Conservation (phyloP, 2,888 invertebrate genomes). For the Clostera curtula region DNA sequence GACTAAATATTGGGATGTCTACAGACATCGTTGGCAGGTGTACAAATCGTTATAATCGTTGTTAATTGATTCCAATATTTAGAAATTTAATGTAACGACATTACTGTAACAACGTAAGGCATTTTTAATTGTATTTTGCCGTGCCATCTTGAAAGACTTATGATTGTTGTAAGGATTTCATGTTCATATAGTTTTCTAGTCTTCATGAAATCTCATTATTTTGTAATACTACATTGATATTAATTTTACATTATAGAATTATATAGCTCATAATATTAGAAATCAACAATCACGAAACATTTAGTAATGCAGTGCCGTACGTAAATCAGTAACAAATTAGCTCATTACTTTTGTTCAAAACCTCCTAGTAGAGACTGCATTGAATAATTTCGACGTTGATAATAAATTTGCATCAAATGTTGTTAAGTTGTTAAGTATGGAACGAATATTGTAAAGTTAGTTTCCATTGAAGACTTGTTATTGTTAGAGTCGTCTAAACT, state of each 20-base stretch:
- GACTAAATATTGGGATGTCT: slow-evolving; percentile 66
- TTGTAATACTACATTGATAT: slow-evolving; percentile 53
- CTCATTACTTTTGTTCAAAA: slow-evolving; percentile 29
- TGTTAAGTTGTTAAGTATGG: slow-evolving; percentile 12
- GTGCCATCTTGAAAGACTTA: slow-evolving; percentile 72
- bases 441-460: slow-evolving; percentile 16
- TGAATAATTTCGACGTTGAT: slow-evolving; percentile 23
- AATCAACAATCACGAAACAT: slow-evolving; percentile 35
- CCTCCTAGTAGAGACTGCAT: slow-evolving; percentile 25
- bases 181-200: slow-evolving; percentile 73
- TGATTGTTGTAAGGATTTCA: slow-evolving; percentile 69
- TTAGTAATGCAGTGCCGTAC: slow-evolving; percentile 41
- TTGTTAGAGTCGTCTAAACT: slow-evolving; percentile 29
- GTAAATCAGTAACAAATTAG: slow-evolving; percentile 32
- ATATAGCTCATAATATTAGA: slow-evolving; percentile 46
- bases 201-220: slow-evolving; percentile 71
- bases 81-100: slow-evolving; percentile 53
- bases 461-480: slow-evolving; percentile 20
- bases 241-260: slow-evolving; percentile 41
- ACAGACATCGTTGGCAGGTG: slow-evolving; percentile 59
- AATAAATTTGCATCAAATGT: slow-evolving; percentile 12
- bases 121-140: slow-evolving; percentile 68
- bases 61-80: slow-evolving; percentile 69
- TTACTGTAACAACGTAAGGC: slow-evolving; percentile 56
- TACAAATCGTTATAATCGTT: slow-evolving; percentile 67